Percentiles rank a stretch among this genome's conserved stretches.
Evolutionary conservation across 30 jellyfish, hydroid and myxozoan species (phyloP).

Genomic region (Hydractinia symbiolongicarpus): DNA sequence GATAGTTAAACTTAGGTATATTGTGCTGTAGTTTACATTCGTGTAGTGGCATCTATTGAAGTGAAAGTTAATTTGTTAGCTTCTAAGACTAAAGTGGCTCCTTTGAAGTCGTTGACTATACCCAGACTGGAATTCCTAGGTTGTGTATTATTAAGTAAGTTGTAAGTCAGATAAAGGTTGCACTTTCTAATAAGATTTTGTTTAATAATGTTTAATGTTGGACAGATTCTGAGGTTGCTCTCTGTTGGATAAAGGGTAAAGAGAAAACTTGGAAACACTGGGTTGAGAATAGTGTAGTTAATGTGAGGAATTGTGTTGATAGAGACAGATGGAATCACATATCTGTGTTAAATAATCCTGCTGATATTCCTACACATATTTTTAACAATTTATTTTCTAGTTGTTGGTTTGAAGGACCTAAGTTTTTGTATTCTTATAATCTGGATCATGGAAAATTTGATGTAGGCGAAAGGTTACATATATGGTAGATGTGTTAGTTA

Average conservation of each 20-base stretch:
- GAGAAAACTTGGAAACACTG: conserved; percentile 40
- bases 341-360: conserved; percentile 36
- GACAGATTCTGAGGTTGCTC: conserved; percentile 66
- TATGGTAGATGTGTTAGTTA: not conserved
- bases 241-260: conserved; percentile 62
- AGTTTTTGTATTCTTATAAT: not conserved
- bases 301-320: conserved; percentile 20
- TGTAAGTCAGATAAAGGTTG: not conserved
- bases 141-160: too few species aligned
- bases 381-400: not conserved
- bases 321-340: conserved; percentile 44
- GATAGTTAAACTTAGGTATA: too few species aligned
- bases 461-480: not conserved
- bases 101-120: too few species aligned
- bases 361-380: conserved; percentile 32
- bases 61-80: too few species aligned
- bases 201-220: conserved; percentile 40
- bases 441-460: not conserved
- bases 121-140: too few species aligned
- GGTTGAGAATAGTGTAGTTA: conserved; percentile 33
- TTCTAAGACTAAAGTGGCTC: too few species aligned
- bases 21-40: too few species aligned
- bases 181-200: too few species aligned
- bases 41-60: too few species aligned
- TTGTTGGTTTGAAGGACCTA: conserved; percentile 33